Evolutionary conservation across 2,797 vertebrate species (phyloP), one percentile per base, ranked within the genome.

Genomic region (Eleutherodactylus coqui): DNA sequence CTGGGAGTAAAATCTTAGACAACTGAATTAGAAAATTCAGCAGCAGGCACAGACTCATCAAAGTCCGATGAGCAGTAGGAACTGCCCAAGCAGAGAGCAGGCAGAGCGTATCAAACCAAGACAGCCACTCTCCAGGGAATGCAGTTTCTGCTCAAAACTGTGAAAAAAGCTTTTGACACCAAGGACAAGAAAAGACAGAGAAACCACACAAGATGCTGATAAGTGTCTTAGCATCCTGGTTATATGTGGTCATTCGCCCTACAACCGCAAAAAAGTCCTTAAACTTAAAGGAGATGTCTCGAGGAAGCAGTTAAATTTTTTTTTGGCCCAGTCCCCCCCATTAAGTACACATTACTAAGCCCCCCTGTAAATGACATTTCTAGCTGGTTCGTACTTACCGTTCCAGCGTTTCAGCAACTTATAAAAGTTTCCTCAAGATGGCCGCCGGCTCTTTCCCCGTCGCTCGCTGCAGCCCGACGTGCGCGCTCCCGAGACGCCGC

Each of bases 31-130:
- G 17, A 55, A 77, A 58, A 78, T 78, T 13, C 75, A n/a, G 36
- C 19, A 78, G 11, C 75, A 58, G 51, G 0, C 34, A 58, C n/a
- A 43, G 69, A 72, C 69, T 38, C 36, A 0, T 62, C 60, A 43
- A 32, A 70, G 38, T 24, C 19, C 10, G 14, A 78, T 27, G 32
- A 77, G 51, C 75, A n/a, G 51, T 3, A 78, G 51, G 8, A 47
- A 27, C 75, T 58, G 32, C 32, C 32, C 75, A 58, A 58, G 51
- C 75, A 77, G 38, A 77, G 49, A 55, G 75, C 32, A 3, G 67
- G 67, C 67, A 41, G 69, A n/a, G 10, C 69, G 16, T 27, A 45
- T 78, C 75, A 78, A 41, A 58, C 21, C 43, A 75, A 17, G 34
- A 41, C 51, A 41, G 53, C 21, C 17, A 3, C 75, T 27, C 34